Base-by-base conservation (phyloP, 2,113 vertebrate genomes). In the Acrocephalus arundinaceus region DNA sequence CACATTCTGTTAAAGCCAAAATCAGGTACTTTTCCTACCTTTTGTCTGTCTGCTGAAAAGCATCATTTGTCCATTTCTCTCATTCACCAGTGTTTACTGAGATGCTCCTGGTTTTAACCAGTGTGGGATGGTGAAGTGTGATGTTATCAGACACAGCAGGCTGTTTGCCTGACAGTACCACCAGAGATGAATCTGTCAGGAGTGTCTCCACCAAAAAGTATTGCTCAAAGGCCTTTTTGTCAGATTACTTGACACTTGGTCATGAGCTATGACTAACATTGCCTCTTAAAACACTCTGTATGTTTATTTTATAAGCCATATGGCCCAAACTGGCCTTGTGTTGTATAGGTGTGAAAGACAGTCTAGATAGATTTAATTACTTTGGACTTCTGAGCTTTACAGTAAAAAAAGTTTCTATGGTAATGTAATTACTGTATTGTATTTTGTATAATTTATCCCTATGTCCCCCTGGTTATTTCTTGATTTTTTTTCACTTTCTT, bases 221-320 rank as follows among this genome's bases (percentile, higher is more conserved):
- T 81, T 90, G 66, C 73, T 92, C 57, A 68, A 58, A 94, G 62
- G 9, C n/a, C 48, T 82, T 90, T 92, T 84, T 89, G 85, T 93
- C 66, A 92, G 23, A 39, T 81, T 87, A 28, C 80, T 86, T 96
- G 96, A 88, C 77, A 68, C 62, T 92, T 94, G 80, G 83, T 93
- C 21, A 55, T 92, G 86, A 84, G 79, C 90, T 85, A 33, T 89
- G 86, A 93, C 80, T 93, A 90, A 21, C 31, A 61, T 41, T 90
- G 68, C 52, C 61, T 95, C 79, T 89, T 92, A 81, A 94, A 96
- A 65, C 57, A 46, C 52, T 65, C 17, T 74, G 6, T 59, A 72
- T 96, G 65, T 93, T 96, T 96, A 93, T 96, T 95, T 97, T 90
- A 93, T 87, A 90, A 90, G 70, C 83, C 90, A 79, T 95, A 94